These are phyloP conservation scores for Wasmannia auropunctata DNA, from an alignment of 1,140 invertebrate genomes.

Conservation along the genomic window DNA sequence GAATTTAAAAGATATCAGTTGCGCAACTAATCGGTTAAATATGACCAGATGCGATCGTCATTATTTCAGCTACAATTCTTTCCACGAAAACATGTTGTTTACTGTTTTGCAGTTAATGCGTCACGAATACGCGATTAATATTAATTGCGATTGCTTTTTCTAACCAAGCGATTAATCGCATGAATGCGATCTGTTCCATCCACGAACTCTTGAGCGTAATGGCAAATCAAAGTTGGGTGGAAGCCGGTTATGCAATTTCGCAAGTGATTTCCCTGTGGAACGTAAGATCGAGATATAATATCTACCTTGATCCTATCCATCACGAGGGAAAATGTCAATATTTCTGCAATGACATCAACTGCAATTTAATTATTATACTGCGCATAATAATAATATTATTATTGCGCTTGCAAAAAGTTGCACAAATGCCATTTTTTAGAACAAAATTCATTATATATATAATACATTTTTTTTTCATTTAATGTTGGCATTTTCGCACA, in stretches of 20 bases:
- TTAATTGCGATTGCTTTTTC: conserved; percentile 40
- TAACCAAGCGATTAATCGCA: conserved; percentile 58
- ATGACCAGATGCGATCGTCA: no score
- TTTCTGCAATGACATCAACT: neutral
- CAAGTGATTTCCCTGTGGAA: conserved; percentile 67
- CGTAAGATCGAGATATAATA: conserved; percentile 61
- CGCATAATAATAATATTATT: neutral
- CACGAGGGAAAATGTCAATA: conserved; percentile 4
- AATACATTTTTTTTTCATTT: no score
- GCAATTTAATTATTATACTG: neutral
- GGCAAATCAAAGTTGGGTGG: conserved; percentile 51
- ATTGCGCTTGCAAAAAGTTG: neutral
- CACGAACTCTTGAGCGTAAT: conserved; percentile 28
- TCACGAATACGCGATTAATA: conserved; percentile 32
- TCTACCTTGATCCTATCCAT: neutral
- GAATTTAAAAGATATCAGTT: conserved; percentile 6
- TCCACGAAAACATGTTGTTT: neutral
- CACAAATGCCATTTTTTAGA: neutral
- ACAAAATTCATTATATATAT: neutral
- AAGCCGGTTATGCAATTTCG: conserved; percentile 68
- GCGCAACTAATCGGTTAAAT: neutral
- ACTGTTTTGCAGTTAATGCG: neutral
- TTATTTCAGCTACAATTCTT: neutral
- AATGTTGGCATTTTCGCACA: no score
- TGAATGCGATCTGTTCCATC: conserved; percentile 36